Evolutionary conservation across 2,797 vertebrate genomes (phyloP).

Genomic region (Falco berigora): DNA sequence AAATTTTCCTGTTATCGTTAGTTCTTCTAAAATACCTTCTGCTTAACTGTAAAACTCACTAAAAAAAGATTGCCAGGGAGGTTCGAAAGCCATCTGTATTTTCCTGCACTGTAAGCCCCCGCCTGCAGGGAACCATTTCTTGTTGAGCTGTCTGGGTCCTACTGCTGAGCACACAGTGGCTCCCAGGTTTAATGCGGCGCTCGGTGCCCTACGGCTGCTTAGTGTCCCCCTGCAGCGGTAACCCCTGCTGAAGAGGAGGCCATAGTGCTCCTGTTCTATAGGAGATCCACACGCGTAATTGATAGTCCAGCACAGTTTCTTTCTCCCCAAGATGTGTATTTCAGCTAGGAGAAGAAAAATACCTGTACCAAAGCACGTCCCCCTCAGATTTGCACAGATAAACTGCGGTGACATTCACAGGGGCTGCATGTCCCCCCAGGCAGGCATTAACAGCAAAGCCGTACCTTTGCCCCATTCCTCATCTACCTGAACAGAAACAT

Average conservation of each 20-base stretch:
- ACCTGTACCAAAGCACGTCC: rapidly evolving
- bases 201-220: not conserved
- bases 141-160: not conserved
- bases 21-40: not conserved
- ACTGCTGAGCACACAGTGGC: not conserved
- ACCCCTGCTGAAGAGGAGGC: not conserved
- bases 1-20: not conserved
- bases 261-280: not conserved
- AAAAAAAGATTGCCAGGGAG: not conserved
- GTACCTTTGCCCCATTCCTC: not conserved
- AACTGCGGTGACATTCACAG: not conserved
- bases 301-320: not conserved
- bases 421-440: rapidly evolving
- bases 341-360: not conserved
- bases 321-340: not conserved
- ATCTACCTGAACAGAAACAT: not conserved
- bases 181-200: not conserved
- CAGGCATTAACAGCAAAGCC: not conserved
- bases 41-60: not conserved
- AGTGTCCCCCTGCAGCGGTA: not conserved
- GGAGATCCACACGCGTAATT: not conserved
- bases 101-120: not conserved
- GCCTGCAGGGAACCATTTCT: not conserved
- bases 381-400: not conserved
- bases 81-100: not conserved